Percentiles rank a stretch among this genome's conserved stretches.
Conservation (phyloP, 2,888 invertebrate species). For the Drosophila paramelanica region DNA sequence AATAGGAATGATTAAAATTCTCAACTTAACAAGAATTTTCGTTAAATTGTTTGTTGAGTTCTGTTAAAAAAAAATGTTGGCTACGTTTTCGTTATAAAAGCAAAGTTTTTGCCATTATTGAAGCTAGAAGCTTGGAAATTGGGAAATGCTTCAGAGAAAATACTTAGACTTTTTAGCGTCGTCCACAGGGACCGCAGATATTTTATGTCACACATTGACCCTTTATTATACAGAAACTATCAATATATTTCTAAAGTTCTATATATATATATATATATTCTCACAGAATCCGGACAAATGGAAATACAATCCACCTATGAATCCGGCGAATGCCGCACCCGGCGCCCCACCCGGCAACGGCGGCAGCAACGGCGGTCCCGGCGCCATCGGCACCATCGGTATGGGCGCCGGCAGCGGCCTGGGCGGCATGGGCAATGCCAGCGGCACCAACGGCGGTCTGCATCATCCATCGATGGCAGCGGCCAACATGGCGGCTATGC, state of each 20-base stretch:
- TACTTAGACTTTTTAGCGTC: no score
- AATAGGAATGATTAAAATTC: no score
- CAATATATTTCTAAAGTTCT: neutral
- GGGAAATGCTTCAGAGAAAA: no score
- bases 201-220: no score
- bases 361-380: constrained; percentile 85
- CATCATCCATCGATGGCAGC: constrained; percentile 83
- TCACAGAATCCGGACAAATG: constrained; percentile 93
- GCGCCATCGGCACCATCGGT: constrained; percentile 84
- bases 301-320: constrained; percentile 89
- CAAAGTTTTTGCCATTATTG: no score
- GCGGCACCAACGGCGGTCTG: constrained; percentile 82
- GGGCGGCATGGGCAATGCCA: constrained; percentile 83
- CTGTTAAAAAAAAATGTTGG: no score
- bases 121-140: no score
- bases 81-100: no score
- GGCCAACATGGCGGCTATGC: constrained; percentile 84
- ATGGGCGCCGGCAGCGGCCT: constrained; percentile 84
- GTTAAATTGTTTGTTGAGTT: no score
- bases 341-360: constrained; percentile 84
- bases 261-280: constrained; percentile 76
- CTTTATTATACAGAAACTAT: no score
- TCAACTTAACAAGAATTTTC: no score
- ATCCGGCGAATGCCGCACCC: constrained; percentile 85
- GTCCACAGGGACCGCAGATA: no score